Evolutionary conservation across 2,113 vertebrate species (phyloP).

Genomic region (Tautogolabrus adspersus): DNA sequence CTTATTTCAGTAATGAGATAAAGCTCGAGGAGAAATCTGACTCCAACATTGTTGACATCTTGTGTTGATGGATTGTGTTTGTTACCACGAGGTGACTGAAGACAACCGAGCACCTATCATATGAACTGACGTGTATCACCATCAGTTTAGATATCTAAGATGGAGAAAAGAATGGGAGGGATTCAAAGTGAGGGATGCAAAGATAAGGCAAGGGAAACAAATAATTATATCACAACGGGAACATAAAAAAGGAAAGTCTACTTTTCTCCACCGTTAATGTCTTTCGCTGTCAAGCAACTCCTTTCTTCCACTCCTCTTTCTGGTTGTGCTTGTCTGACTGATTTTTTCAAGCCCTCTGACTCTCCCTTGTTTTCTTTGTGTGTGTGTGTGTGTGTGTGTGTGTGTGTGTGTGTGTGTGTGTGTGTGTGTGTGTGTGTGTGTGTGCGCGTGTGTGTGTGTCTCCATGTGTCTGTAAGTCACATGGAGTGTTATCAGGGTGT

Average conservation of each 20-base stretch:
- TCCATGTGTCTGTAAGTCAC: conserved; percentile 63
- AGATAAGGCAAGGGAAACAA: conserved; percentile 25
- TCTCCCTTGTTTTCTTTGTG: conserved; percentile 67
- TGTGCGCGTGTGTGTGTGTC: conserved; percentile 27
- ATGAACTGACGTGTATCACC: no score
- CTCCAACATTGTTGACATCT: no score
- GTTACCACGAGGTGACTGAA: no score
- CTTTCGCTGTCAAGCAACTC: conserved; percentile 43
- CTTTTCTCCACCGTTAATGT: conserved; percentile 26
- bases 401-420: conserved; percentile 29
- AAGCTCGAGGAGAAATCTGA: no score
- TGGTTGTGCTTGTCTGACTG: conserved; percentile 53
- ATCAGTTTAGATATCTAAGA: neutral
- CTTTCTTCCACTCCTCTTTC: conserved; percentile 54
- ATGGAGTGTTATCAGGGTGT: conserved; percentile 75
- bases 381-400: conserved; percentile 2
- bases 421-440: conserved; percentile 5
- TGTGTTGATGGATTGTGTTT: no score
- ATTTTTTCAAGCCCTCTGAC: conserved; percentile 60
- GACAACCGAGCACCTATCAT: no score
- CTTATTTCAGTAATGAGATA: no score
- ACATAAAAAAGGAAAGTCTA: conserved; percentile 35
- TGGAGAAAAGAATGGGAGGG: conserved; percentile 13
- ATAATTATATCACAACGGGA: conserved; percentile 35
- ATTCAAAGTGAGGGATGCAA: conserved; percentile 29